A percentile compares a stretch with the other conserved stretches of the same genome.
Evolutionary conservation across 2,888 invertebrate genomes (phyloP).

Genomic region (Zhuqinia jingwanae): DNA sequence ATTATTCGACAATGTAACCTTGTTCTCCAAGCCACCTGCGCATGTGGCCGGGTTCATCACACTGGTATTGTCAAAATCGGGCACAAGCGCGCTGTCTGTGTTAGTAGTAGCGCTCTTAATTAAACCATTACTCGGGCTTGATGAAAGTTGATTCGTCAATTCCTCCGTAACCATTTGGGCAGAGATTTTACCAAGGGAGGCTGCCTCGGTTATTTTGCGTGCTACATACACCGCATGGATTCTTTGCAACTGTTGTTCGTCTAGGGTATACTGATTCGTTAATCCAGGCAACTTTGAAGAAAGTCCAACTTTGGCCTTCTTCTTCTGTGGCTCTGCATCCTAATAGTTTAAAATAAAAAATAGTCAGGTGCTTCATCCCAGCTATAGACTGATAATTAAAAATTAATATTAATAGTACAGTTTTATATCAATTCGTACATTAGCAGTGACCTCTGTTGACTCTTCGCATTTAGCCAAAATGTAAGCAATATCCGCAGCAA

Average conservation of each 20-base stretch:
- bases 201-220: conserved; percentile 57
- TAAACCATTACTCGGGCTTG: conserved; percentile 66
- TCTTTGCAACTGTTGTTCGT: conserved; percentile 37
- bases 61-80: neutral
- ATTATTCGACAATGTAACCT: conserved; percentile 3
- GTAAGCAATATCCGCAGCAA: conserved; percentile 25
- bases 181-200: conserved; percentile 37
- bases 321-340: conserved; percentile 38
- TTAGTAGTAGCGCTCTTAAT: conserved; percentile 58
- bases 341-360: too few species aligned
- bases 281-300: neutral
- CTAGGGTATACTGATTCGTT: conserved; percentile 18
- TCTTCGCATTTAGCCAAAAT: conserved; percentile 24
- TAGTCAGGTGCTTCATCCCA: too few species aligned
- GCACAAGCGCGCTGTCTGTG: conserved; percentile 60
- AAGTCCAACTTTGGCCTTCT: conserved; percentile 20
- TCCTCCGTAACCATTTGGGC: conserved; percentile 44
- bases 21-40: conserved; percentile 32
- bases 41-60: conserved; percentile 7
- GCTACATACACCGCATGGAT: conserved; percentile 55
- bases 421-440: conserved; percentile 50
- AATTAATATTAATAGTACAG: too few species aligned
- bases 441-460: neutral
- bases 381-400: too few species aligned
- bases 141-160: conserved; percentile 19